A percentile compares a stretch with the other conserved stretches of the same genome.
Conservation (phyloP, 2,113 vertebrate genomes). For the Coptodon rendalli region DNA sequence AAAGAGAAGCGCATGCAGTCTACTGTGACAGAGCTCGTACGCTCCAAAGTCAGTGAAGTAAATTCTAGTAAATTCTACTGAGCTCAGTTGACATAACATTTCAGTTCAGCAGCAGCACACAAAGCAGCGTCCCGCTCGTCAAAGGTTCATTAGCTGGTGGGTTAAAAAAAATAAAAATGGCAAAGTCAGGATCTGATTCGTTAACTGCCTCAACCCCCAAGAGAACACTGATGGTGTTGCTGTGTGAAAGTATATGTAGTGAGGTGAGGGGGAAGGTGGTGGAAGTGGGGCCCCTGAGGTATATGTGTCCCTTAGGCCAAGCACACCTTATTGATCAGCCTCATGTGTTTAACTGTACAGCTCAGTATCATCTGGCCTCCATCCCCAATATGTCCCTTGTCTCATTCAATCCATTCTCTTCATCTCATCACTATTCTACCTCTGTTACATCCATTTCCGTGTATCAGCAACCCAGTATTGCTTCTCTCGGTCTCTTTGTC, state of each 20-base stretch:
- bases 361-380: slow-evolving; percentile 18
- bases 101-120: not conserved
- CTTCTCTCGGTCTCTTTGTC: not conserved
- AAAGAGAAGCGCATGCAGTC: not conserved
- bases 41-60: not conserved
- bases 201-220: not conserved
- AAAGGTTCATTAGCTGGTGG: not conserved
- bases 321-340: slow-evolving; percentile 18
- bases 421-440: not conserved
- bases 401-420: slow-evolving; percentile 1
- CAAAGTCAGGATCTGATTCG: slow-evolving; percentile 10
- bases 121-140: accelerated
- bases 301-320: not conserved
- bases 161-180: not conserved
- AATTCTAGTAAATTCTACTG: not conserved
- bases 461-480: not conserved
- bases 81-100: not conserved
- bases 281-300: not conserved
- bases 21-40: not conserved
- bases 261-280: not conserved
- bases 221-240: not conserved
- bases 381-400: not conserved
- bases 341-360: slow-evolving; percentile 25
- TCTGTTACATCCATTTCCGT: not conserved
- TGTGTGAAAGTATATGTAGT: not conserved